phyloP scores from a whole-genome alignment of 2,113 vertebrate species.

The Clupea harengus region DNA sequence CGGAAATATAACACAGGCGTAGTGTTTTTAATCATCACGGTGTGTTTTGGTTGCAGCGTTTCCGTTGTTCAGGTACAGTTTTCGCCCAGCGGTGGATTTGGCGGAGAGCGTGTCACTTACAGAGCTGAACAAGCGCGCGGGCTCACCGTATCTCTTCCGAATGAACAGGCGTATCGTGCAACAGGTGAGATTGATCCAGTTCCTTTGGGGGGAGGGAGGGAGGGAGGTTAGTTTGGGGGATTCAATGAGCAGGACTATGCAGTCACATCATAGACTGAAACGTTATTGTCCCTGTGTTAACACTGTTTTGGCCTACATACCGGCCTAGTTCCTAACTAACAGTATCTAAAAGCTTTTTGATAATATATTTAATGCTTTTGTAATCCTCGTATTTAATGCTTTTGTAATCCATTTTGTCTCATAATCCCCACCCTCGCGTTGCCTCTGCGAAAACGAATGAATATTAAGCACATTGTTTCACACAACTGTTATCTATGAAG shows the following conservation, averaged over 20 bases:
- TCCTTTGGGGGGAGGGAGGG: no score
- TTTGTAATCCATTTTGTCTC: no score
- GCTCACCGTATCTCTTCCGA: background rate
- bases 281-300: background rate
- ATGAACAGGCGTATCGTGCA: background rate
- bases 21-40: background rate
- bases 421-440: no score
- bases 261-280: no score
- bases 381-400: no score
- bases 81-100: background rate
- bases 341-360: background rate
- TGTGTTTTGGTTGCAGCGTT: background rate
- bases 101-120: background rate
- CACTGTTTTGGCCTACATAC: background rate
- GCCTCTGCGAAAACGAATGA: no score
- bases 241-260: no score
- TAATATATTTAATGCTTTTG: no score
- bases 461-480: no score
- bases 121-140: background rate
- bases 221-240: no score
- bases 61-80: background rate
- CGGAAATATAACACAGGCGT: no score
- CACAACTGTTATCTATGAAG: background rate
- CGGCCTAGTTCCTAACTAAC: background rate
- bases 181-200: background rate